Evolutionary conservation across 2,888 invertebrate species (phyloP), one percentile per base, ranked within the genome.

Genomic region (Steinernema scapterisci): DNA sequence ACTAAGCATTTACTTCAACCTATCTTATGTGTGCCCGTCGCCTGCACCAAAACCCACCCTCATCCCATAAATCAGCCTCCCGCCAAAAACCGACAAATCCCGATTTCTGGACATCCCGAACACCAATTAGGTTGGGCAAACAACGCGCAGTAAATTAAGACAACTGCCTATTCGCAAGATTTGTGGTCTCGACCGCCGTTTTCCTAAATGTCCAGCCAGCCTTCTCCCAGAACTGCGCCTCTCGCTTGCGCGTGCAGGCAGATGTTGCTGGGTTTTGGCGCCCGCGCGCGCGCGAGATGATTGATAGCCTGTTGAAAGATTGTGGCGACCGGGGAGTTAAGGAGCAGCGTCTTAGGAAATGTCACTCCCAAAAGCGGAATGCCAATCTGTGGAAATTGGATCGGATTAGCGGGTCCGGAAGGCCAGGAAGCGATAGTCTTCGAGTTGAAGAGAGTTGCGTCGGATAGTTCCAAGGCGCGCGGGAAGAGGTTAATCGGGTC

Each of bases 301-400:
- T 63, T 63, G 63, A 63, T 63, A 27, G 63, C 19, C 63, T 63
- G 63, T 63, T 27, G 63, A 63, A 16, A 63, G 63, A 63, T 63
- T 63, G 27, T 27, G 63, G 27, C 63, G 31, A 27, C 5, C 1
- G 27, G 27, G 7, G 38, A n/a, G 6, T 5, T 48, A n/a, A n/a
- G n/a, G n/a, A n/a, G 27, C 31, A 63, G 31, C 21, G 63, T 31
- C 63, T 27, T 31, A 21, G 31, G 31, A 31, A 31, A 63, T 63
- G 63, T 31, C 63, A 63, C 63, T 63, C 27, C 3, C 11, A 13
- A 13, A 5, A n/a, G n/a, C 25, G 27, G 6, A n/a, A 1, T 16
- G 63, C 63, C 11, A 19, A 63, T 13, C 31, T 38, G 63, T 63
- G 27, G 63, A 63, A 63, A 63, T 63, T 63, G 31, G 63, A 63